A percentile compares a stretch with the other conserved stretches of the same genome.
These are phyloP conservation scores for Bombus polaris DNA, from an alignment of 1,140 invertebrate genomes.

Conservation along the genomic window DNA sequence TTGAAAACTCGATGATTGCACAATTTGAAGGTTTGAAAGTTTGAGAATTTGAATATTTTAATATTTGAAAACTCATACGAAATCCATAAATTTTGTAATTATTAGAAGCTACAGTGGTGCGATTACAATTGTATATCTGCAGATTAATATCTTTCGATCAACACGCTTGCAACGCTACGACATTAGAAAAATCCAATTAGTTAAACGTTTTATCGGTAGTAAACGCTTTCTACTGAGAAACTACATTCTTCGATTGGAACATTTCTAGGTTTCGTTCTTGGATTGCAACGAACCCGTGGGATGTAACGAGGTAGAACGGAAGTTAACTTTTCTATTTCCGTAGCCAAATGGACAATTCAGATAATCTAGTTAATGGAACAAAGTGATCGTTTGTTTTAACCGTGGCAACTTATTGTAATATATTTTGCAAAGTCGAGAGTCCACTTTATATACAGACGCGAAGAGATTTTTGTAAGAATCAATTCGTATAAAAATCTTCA, in stretches of 20 bases:
- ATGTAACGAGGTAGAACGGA: slow-evolving; percentile 29
- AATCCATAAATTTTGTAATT: neutral
- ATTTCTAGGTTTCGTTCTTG: slow-evolving; percentile 21
- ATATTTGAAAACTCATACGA: neutral
- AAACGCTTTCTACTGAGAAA: neutral
- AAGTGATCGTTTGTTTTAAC: slow-evolving; percentile 5
- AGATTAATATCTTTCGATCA: too few relatives aligned
- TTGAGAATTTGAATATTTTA: neutral
- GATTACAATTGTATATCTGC: too few relatives aligned
- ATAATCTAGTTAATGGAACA: slow-evolving; percentile 44
- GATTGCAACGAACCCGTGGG: neutral
- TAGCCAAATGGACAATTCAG: slow-evolving; percentile 26
- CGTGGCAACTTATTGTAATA: slow-evolving; percentile 9
- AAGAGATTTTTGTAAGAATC: neutral
- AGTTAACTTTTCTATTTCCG: slow-evolving; percentile 47
- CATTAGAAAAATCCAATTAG: neutral
- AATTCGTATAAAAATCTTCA: neutral
- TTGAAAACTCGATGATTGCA: neutral
- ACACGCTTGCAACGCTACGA: too few relatives aligned
- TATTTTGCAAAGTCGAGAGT: slow-evolving; percentile 1
- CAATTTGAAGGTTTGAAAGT: neutral
- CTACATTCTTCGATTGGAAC: neutral
- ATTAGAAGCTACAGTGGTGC: too few relatives aligned
- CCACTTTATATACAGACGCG: neutral
- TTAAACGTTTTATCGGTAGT: neutral